Evolutionary conservation across 2,888 invertebrate genomes (phyloP).

Genomic region (Emesis russula): DNA sequence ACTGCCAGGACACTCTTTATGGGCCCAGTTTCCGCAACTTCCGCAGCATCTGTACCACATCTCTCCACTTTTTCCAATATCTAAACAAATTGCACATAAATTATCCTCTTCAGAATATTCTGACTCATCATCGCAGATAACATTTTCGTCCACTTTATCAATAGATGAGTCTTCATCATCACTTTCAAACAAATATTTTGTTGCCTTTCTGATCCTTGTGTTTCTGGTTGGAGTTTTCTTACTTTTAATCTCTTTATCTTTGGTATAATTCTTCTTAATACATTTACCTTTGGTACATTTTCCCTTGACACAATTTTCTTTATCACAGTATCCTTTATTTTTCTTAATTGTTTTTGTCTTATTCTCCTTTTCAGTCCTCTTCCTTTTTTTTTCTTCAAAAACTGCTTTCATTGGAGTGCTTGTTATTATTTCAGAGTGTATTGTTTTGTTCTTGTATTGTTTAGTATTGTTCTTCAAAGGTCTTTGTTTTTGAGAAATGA

Average conservation of each 20-base stretch:
- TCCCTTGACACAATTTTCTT: slow-evolving; percentile 27
- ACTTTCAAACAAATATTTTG: slow-evolving; percentile 24
- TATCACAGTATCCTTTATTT: slow-evolving; percentile 25
- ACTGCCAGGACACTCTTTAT: slow-evolving; percentile 81
- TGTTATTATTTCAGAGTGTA: slow-evolving; percentile 42
- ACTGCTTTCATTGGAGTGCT: slow-evolving; percentile 44
- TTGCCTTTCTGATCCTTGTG: slow-evolving; percentile 17
- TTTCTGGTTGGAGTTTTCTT: neutral
- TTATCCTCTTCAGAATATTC: slow-evolving; percentile 81
- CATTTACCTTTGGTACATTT: neutral
- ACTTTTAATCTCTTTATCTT: slow-evolving; percentile 2
- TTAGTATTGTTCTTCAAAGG: slow-evolving; percentile 34
- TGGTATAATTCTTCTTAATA: slow-evolving; percentile 3
- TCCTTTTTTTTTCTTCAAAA: slow-evolving; percentile 41
- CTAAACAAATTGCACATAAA: slow-evolving; percentile 75
- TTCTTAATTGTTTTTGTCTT: slow-evolving; percentile 25
- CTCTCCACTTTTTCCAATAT: slow-evolving; percentile 78
- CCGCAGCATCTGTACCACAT: slow-evolving; percentile 73
- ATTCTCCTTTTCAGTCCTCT: slow-evolving; percentile 27
- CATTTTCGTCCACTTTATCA: slow-evolving; percentile 45
- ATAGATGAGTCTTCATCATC: slow-evolving; percentile 38
- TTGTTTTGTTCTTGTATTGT: no score
- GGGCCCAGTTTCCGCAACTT: slow-evolving; percentile 76
- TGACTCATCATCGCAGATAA: slow-evolving; percentile 80
- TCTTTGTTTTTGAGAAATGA: slow-evolving; percentile 2